Conservation (phyloP, 2,888 invertebrate genomes). For the Tenthredo scrophulariae region DNA sequence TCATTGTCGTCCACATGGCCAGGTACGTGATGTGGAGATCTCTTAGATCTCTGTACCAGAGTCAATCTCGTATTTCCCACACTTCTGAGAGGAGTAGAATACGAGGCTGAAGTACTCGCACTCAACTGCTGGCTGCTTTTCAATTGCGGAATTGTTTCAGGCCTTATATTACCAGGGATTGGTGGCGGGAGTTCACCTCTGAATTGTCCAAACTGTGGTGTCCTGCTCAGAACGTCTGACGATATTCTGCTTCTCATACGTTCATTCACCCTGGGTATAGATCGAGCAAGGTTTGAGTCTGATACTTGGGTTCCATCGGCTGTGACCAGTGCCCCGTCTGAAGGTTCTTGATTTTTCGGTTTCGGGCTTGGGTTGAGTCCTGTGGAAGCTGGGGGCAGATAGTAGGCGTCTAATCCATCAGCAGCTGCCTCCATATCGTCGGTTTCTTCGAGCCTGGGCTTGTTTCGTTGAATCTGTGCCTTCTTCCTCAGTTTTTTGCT, state of each 20-base stretch:
- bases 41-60: slow-evolving; percentile 63
- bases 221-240: slow-evolving; percentile 83
- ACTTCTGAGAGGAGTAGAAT: slow-evolving; percentile 4
- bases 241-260: slow-evolving; percentile 74
- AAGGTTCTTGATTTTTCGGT: neutral
- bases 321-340: slow-evolving; percentile 81
- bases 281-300: slow-evolving; percentile 82
- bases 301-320: slow-evolving; percentile 89
- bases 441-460: slow-evolving; percentile 70
- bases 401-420: slow-evolving; percentile 86
- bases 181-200: slow-evolving; percentile 86
- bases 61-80: slow-evolving; percentile 61
- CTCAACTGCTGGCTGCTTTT: slow-evolving; percentile 28
- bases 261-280: slow-evolving; percentile 75
- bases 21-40: slow-evolving; percentile 62
- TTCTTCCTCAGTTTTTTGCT: slow-evolving; percentile 70
- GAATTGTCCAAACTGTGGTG: slow-evolving; percentile 88
- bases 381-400: slow-evolving; percentile 84
- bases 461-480: slow-evolving; percentile 52
- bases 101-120: neutral
- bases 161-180: slow-evolving; percentile 77
- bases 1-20: slow-evolving; percentile 40
- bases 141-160: slow-evolving; percentile 66
- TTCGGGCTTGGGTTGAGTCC: neutral
- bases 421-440: slow-evolving; percentile 86